A percentile compares a stretch with the other conserved stretches of the same genome.
Evolutionary conservation across 2,888 invertebrate genomes (phyloP).

Genomic region (Pachliopta kotzebuea): DNA sequence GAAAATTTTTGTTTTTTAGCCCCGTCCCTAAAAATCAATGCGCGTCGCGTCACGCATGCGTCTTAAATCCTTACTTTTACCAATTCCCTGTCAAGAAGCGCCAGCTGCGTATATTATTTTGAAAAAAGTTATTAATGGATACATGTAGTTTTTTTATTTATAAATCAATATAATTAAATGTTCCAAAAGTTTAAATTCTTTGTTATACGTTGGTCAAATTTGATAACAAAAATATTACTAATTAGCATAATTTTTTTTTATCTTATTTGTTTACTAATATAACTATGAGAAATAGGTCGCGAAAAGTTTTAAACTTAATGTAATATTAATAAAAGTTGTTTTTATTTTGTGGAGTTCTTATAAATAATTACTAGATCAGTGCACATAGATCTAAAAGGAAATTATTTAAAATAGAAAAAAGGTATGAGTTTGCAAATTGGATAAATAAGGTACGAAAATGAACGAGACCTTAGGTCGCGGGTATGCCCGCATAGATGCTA

Average conservation of each 20-base stretch:
- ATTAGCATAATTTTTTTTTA: background rate
- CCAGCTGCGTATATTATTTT: slow-evolving; percentile 49
- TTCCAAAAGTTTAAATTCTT: slow-evolving; percentile 2
- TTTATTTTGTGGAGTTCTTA: background rate
- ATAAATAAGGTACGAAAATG: slow-evolving; percentile 55
- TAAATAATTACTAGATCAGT: background rate
- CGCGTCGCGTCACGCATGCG: slow-evolving; percentile 57
- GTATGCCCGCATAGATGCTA: slow-evolving; percentile 82
- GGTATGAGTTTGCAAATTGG: slow-evolving; percentile 19
- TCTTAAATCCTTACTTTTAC: slow-evolving; percentile 35
- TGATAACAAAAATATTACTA: slow-evolving; percentile 8
- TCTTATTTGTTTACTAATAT: slow-evolving; percentile 18
- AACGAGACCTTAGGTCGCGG: slow-evolving; percentile 84
- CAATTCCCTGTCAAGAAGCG: slow-evolving; percentile 48
- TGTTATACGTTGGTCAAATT: background rate
- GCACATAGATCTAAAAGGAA: background rate
- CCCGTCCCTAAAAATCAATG: slow-evolving; percentile 69
- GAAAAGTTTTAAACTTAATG: slow-evolving; percentile 8
- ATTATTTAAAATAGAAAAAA: background rate
- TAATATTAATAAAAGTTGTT: background rate
- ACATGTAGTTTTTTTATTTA: slow-evolving; percentile 3
- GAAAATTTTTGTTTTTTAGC: slow-evolving; percentile 17
- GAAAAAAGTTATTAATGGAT: slow-evolving; percentile 29
- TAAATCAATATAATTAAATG: slow-evolving; percentile 10
- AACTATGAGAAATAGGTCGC: slow-evolving; percentile 8